Evolutionary conservation across 1,140 invertebrate species (phyloP).

Genomic region (Cephus cinctus): DNA sequence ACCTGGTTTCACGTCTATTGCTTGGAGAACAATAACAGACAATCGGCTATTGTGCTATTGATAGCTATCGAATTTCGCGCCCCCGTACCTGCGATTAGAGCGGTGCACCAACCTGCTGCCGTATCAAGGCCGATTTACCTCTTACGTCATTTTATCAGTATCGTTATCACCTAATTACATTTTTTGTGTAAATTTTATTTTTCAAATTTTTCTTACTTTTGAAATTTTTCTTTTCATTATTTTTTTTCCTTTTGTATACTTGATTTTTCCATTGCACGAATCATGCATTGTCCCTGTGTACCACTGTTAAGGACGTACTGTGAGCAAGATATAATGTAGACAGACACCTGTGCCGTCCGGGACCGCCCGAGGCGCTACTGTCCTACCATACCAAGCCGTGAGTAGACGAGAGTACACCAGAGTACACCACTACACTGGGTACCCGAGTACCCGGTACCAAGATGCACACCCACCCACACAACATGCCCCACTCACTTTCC

Average conservation of each 20-base stretch:
- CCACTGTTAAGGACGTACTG: too few species aligned
- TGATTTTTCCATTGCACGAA: slow-evolving; percentile 26
- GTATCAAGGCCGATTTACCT: too few species aligned
- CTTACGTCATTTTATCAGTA: too few species aligned
- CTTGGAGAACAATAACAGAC: slow-evolving; percentile 26
- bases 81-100: slow-evolving; percentile 1
- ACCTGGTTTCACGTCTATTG: slow-evolving; percentile 24
- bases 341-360: slow-evolving; percentile 41
- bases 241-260: too few species aligned
- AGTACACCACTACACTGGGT: slow-evolving; percentile 20
- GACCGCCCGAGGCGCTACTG: slow-evolving; percentile 37
- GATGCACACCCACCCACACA: slow-evolving; percentile 23
- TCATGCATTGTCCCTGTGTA: background rate
- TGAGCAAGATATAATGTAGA: slow-evolving; percentile 33
- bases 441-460: slow-evolving; percentile 13
- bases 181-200: too few species aligned
- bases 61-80: slow-evolving; percentile 45
- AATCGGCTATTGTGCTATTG: slow-evolving; percentile 32
- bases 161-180: too few species aligned
- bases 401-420: slow-evolving; percentile 20
- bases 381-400: slow-evolving; percentile 22
- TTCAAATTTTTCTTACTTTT: too few species aligned
- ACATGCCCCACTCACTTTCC: slow-evolving; percentile 31
- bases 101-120: slow-evolving; percentile 11
- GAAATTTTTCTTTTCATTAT: too few species aligned